A percentile compares a stretch with the other conserved stretches of the same genome.
phyloP scores from a whole-genome alignment of 2,797 vertebrate genomes.

The Uromys caudimaculatus region DNA sequence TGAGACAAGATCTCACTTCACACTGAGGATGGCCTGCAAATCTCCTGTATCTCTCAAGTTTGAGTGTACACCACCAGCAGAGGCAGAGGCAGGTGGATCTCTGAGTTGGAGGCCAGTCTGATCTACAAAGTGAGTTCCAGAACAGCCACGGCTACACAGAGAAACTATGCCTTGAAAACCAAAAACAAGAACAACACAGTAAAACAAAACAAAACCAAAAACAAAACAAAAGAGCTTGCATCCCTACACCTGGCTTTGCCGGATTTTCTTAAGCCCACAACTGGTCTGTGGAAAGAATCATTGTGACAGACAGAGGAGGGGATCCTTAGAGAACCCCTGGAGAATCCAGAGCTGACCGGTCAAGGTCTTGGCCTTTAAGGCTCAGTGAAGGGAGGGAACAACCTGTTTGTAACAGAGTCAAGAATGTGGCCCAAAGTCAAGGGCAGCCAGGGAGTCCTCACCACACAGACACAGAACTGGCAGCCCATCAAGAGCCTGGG shows the following conservation, averaged over 20 bases:
- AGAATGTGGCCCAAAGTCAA: neutral
- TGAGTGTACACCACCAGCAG: neutral
- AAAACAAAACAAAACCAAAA: neutral
- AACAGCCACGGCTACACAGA: neutral
- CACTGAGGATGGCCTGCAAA: neutral
- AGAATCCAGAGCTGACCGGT: neutral
- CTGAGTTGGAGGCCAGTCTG: neutral
- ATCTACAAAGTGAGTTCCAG: neutral
- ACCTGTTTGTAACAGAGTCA: neutral
- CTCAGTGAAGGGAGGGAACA: neutral
- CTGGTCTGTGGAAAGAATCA: neutral
- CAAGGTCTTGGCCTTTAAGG: neutral
- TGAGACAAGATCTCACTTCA: neutral
- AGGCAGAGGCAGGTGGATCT: neutral
- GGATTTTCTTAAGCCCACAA: fast-evolving
- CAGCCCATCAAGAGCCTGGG: neutral
- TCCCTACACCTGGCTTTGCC: neutral
- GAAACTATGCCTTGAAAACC: neutral
- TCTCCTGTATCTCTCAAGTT: neutral
- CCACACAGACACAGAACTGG: neutral
- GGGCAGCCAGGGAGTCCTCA: neutral
- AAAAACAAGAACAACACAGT: neutral
- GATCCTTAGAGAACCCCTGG: too few species aligned
- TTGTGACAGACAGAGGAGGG: neutral
- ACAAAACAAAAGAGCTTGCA: neutral